phyloP scores from a whole-genome alignment of 2,797 vertebrate genomes.

The Enteromius thamalakanensis region DNA sequence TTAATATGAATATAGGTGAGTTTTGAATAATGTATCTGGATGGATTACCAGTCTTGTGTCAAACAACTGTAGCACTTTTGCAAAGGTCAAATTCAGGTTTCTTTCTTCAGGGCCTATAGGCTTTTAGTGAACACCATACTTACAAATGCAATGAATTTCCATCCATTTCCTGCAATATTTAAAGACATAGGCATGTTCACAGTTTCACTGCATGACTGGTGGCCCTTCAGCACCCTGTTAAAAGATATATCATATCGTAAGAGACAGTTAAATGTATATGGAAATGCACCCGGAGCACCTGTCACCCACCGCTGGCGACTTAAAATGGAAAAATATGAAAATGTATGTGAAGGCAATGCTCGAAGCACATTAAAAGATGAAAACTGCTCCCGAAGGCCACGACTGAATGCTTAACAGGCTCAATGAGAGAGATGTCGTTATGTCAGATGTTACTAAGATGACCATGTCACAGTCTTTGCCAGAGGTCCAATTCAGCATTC shows the following conservation, averaged over 20 bases:
- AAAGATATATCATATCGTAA: constrained; percentile 17
- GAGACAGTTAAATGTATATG: constrained; percentile 39
- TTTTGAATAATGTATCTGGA: constrained; percentile 32
- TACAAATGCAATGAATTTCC: not conserved
- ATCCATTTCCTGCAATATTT: constrained; percentile 7
- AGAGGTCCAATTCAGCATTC: constrained; percentile 53
- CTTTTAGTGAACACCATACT: not conserved
- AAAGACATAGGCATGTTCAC: constrained; percentile 1
- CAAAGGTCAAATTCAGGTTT: constrained; percentile 40
- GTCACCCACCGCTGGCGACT: constrained; percentile 25
- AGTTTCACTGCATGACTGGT: not conserved
- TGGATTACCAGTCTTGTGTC: constrained; percentile 14
- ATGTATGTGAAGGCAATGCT: constrained; percentile 44
- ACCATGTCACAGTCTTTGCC: constrained; percentile 57
- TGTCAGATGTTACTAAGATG: constrained; percentile 65
- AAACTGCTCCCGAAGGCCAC: constrained; percentile 40
- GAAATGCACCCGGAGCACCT: constrained; percentile 27
- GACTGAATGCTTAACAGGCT: constrained; percentile 46
- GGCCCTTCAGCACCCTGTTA: constrained; percentile 4
- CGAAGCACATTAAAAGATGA: constrained; percentile 47
- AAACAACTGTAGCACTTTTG: constrained; percentile 37
- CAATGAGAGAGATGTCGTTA: constrained; percentile 63
- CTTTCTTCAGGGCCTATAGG: not conserved
- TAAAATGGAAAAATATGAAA: constrained; percentile 60
- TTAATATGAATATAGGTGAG: constrained; percentile 34